These are phyloP conservation scores for Trididemnum nubilum DNA, from an alignment of 23 tunicate species.

Conservation along the genomic window DNA sequence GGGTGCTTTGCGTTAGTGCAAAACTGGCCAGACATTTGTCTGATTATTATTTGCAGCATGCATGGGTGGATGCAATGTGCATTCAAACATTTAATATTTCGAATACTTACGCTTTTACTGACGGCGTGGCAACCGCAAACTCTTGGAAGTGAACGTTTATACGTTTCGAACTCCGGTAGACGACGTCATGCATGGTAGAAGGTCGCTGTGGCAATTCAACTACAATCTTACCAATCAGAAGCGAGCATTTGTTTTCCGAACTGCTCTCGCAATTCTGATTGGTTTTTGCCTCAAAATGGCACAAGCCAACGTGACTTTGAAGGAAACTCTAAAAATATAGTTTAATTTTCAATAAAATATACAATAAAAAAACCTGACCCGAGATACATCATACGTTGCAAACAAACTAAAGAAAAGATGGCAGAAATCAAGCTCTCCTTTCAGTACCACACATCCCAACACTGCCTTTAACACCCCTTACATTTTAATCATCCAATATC, in stretches of 20 bases:
- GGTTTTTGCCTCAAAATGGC: slow-evolving; percentile 54
- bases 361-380: no score
- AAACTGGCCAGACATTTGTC: no score
- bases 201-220: slow-evolving; percentile 86
- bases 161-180: slow-evolving; percentile 70
- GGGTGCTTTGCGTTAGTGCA: no score
- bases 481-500: no score
- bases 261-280: slow-evolving; percentile 47
- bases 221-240: slow-evolving; percentile 56
- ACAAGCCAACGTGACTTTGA: slow-evolving; percentile 39
- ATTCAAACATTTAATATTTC: no score
- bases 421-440: no score
- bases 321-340: slow-evolving; percentile 43
- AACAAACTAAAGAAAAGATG: no score
- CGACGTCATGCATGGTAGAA: slow-evolving; percentile 79
- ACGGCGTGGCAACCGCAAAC: slow-evolving; percentile 63
- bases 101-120: slow-evolving; percentile 49
- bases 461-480: no score
- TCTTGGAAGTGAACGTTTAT: slow-evolving; percentile 61
- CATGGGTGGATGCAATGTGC: no score
- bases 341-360: not conserved
- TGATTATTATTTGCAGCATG: no score
- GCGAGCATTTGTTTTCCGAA: slow-evolving; percentile 38
- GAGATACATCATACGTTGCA: no score
- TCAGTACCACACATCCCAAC: no score